A percentile compares a stretch with the other conserved stretches of the same genome.
Evolutionary conservation across 2,888 invertebrate species (phyloP).

Genomic region (Polymixis lichenea): DNA sequence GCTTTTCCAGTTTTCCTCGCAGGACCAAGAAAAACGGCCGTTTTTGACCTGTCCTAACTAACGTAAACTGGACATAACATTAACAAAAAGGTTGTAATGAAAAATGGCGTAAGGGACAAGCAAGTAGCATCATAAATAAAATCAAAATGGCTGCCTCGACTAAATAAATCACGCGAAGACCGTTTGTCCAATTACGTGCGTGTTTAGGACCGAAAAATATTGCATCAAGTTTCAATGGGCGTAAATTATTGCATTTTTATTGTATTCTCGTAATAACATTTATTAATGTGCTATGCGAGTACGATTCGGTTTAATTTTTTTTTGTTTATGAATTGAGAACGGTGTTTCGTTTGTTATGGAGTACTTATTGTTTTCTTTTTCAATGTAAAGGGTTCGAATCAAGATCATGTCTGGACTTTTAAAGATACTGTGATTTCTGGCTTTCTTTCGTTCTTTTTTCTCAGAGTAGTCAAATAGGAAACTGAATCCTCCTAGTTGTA

Average conservation of each 20-base stretch:
- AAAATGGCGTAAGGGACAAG: conserved; percentile 6
- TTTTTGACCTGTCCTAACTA: neutral
- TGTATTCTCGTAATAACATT: conserved; percentile 47
- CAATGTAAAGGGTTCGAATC: neutral
- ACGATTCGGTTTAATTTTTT: conserved; percentile 40
- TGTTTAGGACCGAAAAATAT: conserved; percentile 61
- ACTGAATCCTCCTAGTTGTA: too few relatives aligned
- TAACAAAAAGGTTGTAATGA: neutral
- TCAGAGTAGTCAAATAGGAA: too few relatives aligned
- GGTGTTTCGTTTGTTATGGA: conserved; percentile 6
- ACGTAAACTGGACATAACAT: too few relatives aligned
- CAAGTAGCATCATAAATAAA: conserved; percentile 40
- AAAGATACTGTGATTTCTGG: too few relatives aligned
- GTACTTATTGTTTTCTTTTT: neutral
- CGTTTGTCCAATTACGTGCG: conserved; percentile 55
- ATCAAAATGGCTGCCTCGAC: conserved; percentile 36
- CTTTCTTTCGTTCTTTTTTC: too few relatives aligned
- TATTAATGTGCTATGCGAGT: conserved; percentile 27
- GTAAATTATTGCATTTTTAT: conserved; percentile 60
- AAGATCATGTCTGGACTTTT: too few relatives aligned
- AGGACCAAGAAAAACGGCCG: neutral
- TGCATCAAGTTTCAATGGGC: conserved; percentile 53
- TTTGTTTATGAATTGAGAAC: conserved; percentile 40
- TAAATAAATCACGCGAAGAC: conserved; percentile 58
- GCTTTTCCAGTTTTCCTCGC: neutral